These are phyloP conservation scores for Octonoba sinensis DNA, from an alignment of 2,888 invertebrate genomes.

Conservation along the genomic window DNA sequence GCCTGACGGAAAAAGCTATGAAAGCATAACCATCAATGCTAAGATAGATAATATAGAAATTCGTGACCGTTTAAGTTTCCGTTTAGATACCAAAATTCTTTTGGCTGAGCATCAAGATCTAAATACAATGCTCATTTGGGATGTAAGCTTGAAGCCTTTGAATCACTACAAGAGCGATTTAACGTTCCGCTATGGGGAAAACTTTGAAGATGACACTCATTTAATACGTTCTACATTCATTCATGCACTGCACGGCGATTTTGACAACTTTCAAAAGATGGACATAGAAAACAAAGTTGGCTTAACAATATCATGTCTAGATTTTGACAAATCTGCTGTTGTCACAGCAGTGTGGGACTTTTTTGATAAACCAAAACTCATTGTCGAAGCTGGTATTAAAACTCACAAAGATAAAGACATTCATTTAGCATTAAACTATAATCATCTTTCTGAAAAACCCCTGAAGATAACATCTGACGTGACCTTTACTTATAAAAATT, in stretches of 20 bases:
- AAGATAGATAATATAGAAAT: conserved; percentile 37
- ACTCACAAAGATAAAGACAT: conserved; percentile 21
- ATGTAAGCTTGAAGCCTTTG: conserved; percentile 49
- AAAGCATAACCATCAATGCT: conserved; percentile 45
- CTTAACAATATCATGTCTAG: conserved; percentile 44
- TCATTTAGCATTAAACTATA: conserved; percentile 28
- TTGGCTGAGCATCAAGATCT: conserved; percentile 53
- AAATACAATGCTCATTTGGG: conserved; percentile 43
- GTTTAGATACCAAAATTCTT: conserved; percentile 25
- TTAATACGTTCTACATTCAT: conserved; percentile 23
- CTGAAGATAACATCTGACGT: conserved; percentile 26
- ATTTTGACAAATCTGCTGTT: conserved; percentile 41
- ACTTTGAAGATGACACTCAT: conserved; percentile 48
- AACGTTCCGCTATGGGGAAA: conserved; percentile 47
- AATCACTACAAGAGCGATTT: conserved; percentile 46
- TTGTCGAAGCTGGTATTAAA: conserved; percentile 36
- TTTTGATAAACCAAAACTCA: conserved; percentile 33
- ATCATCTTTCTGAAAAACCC: conserved; percentile 16
- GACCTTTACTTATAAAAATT: conserved; percentile 18
- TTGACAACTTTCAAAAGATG: conserved; percentile 35
- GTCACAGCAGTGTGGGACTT: conserved; percentile 34
- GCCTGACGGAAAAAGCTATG: conserved; percentile 44
- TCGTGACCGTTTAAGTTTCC: conserved; percentile 37
- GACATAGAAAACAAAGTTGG: conserved; percentile 48
- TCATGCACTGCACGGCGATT: conserved; percentile 34